phyloP scores from a whole-genome alignment of 2,888 invertebrate species.

The Alloplasta piceator region DNA sequence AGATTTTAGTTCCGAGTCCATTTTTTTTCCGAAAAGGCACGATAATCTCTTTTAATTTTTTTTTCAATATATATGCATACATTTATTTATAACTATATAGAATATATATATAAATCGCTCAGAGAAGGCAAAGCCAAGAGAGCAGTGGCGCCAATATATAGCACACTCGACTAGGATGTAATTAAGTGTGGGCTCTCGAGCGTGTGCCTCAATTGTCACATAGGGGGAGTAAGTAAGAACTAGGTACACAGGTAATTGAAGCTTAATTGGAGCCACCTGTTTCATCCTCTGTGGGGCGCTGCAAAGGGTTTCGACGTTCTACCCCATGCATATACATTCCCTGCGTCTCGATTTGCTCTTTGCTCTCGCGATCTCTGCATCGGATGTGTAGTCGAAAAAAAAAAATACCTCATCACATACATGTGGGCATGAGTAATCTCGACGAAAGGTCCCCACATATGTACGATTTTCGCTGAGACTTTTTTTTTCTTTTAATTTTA shows the following conservation, averaged over 20 bases:
- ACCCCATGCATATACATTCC: conserved; percentile 39
- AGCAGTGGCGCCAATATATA: conserved; percentile 15
- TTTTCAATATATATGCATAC: too few relatives aligned
- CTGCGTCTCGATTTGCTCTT: conserved; percentile 22
- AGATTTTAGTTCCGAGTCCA: too few relatives aligned
- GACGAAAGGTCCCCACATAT: not conserved
- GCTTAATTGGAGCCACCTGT: conserved; percentile 76
- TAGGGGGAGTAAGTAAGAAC: conserved; percentile 70
- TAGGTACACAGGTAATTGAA: conserved; percentile 76
- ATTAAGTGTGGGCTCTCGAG: conserved; percentile 66
- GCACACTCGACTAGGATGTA: conserved; percentile 57
- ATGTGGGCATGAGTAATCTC: not conserved
- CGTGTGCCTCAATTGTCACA: conserved; percentile 65
- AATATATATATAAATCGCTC: too few relatives aligned
- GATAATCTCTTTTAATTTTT: too few relatives aligned
- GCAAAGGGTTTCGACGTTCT: conserved; percentile 64
- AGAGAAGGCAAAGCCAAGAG: conserved; percentile 32
- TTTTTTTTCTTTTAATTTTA: too few relatives aligned
- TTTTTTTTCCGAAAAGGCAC: too few relatives aligned
- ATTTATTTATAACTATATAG: too few relatives aligned
- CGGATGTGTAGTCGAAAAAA: conserved; percentile 34
- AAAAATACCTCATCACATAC: conserved; percentile 4
- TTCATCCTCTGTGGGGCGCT: conserved; percentile 58
- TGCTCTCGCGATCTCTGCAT: conserved; percentile 28
- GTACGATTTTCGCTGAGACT: not conserved